Base-by-base conservation (phyloP, 1,140 invertebrate genomes). In the Drosophila tropicalis region DNA sequence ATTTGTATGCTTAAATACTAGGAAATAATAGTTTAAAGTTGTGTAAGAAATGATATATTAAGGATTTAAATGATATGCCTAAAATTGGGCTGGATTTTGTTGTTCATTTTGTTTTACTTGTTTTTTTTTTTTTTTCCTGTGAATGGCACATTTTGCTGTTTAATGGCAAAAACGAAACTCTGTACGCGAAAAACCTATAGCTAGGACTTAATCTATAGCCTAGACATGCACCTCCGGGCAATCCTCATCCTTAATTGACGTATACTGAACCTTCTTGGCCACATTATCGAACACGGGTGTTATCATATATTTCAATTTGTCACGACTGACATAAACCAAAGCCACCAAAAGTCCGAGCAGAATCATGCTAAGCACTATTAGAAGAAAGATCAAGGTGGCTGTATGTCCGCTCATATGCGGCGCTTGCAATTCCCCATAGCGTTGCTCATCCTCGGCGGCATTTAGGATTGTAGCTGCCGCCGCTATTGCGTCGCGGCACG, bases 201-300 rank as follows among this genome's bases (percentile, higher is more conserved):
- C 17, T 41, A 61, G 10, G 34, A 41, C 36, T 39, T 47, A 63
- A 40, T 39, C 5, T 29, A 29, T n/a, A 7, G 12, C 62, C 76
- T 91, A 92, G 54, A 92, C 91, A 70, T 92, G 91, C 55, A 92
- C 92, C 70, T 92, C 92, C 55, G 92, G 84, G 65, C 91, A 92
- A 64, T 93, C 92, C 65, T 92, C 90, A 79, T 93, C 92, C 89
- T 94, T 93, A 57, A 96, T 96, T 17, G 95, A 95, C 3, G 95
- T 96, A 75, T 96, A 96, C 68, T 96, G 95, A 17, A 96, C 95
- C 85, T 95, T 95, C 90, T 95, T 94, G 34, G 95, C 93, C 39
- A 96, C 93, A 67, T 94, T 94, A 67, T 95, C 94, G 57, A 96
- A 92, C 39, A 96, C 93, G 1, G 95, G 95, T n/a, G 91, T 93